A percentile compares a stretch with the other conserved stretches of the same genome.
phyloP scores from a whole-genome alignment of 1,140 invertebrate species.

The Brachionus asplanchnoidis region DNA sequence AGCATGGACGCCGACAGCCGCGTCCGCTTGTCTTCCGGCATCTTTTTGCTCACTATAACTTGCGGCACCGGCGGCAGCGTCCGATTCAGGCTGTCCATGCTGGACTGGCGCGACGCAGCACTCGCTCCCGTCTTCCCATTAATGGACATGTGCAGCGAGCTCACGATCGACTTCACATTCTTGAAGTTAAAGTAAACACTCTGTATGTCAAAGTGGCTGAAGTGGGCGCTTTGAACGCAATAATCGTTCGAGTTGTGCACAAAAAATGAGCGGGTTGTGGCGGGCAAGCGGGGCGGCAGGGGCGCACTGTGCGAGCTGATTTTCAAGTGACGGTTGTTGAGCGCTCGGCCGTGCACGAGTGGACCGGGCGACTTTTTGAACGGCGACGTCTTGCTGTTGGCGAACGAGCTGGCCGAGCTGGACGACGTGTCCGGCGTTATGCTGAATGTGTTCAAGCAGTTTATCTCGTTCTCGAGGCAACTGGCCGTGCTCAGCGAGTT shows the following conservation, averaged over 20 bases:
- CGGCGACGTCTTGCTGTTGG: background rate
- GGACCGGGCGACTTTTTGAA: background rate
- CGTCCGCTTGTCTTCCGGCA: background rate
- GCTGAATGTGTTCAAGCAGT: background rate
- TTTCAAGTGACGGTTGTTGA: background rate
- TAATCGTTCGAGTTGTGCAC: background rate
- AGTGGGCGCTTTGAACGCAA: background rate
- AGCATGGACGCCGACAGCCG: background rate
- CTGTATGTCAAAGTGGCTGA: constrained; percentile 23
- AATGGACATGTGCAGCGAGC: background rate
- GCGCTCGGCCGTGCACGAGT: background rate
- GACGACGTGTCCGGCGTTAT: constrained; percentile 29
- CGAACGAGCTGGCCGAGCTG: background rate
- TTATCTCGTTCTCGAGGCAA: constrained; percentile 26
- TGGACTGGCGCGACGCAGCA: background rate
- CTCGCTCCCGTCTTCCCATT: constrained; percentile 25
- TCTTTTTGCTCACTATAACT: background rate
- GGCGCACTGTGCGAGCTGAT: background rate
- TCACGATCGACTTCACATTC: background rate
- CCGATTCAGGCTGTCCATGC: constrained; percentile 11
- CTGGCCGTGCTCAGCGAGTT: constrained; percentile 11
- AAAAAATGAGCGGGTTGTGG: constrained; percentile 15
- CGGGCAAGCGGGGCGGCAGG: background rate
- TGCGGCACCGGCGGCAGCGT: constrained; percentile 10
- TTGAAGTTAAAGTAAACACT: constrained; percentile 16